Conservation (phyloP, 2,113 vertebrate species). For the Miniopterus natalensis region DNA sequence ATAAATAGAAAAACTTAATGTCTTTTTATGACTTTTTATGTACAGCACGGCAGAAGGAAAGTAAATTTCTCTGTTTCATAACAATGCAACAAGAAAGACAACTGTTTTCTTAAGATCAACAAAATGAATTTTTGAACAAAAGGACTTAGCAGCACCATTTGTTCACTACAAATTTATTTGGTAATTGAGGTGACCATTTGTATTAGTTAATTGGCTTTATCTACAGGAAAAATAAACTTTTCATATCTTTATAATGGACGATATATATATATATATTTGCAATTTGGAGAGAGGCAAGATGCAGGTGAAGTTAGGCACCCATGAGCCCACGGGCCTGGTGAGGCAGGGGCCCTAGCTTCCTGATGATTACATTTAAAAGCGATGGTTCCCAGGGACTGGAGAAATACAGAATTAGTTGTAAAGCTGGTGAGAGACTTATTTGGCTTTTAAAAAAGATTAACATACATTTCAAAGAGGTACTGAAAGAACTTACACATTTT, state of each 20-base stretch:
- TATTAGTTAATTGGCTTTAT: not conserved
- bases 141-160: not conserved
- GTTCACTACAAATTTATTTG: not conserved
- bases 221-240: not conserved
- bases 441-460: conserved; percentile 21
- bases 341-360: not conserved
- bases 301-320: not conserved
- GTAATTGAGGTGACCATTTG: not conserved
- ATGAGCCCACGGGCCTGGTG: rapidly evolving
- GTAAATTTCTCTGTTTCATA: not conserved
- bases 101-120: not conserved
- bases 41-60: not conserved
- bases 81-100: not conserved
- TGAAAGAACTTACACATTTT: not conserved
- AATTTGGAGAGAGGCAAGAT: not conserved
- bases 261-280: not conserved
- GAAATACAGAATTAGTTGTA: not conserved
- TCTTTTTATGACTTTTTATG: not conserved
- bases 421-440: not conserved
- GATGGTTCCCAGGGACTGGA: not conserved
- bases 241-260: not conserved
- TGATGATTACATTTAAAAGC: not conserved
- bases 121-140: not conserved
- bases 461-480: not conserved
- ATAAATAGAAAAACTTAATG: not conserved